Percentiles rank a stretch among this genome's conserved stretches.
phyloP scores from a whole-genome alignment of 2,113 vertebrate species.

The Rutilus rutilus region DNA sequence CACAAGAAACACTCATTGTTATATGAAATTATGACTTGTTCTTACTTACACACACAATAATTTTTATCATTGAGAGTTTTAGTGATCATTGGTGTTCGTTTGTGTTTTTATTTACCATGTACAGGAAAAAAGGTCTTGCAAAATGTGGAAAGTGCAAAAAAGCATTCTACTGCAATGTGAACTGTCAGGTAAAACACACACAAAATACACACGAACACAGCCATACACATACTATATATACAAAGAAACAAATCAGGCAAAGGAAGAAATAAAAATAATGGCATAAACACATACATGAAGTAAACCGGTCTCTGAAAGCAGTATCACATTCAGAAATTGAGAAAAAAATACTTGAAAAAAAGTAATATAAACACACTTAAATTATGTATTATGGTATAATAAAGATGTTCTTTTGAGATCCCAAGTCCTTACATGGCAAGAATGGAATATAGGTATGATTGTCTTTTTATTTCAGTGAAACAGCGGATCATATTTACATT shows the following conservation, averaged over 20 bases:
- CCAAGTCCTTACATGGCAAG: too few relatives aligned
- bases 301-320: background rate
- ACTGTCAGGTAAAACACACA: constrained; percentile 87
- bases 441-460: too few relatives aligned
- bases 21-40: background rate
- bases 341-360: background rate
- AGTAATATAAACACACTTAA: background rate
- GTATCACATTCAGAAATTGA: background rate
- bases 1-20: background rate
- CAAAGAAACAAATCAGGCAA: background rate
- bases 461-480: too few relatives aligned
- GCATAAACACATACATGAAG: background rate
- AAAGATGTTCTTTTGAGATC: background rate
- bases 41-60: background rate
- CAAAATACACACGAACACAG: background rate
- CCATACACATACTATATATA: background rate
- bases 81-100: background rate
- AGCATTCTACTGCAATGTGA: constrained; percentile 92
- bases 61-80: background rate
- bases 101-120: constrained; percentile 61
- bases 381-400: background rate
- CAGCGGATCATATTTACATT: too few relatives aligned
- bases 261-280: background rate
- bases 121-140: constrained; percentile 89
- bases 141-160: constrained; percentile 97